Evolutionary conservation across 2,113 vertebrate genomes (phyloP).

Genomic region (Sminthopsis crassicaudata): DNA sequence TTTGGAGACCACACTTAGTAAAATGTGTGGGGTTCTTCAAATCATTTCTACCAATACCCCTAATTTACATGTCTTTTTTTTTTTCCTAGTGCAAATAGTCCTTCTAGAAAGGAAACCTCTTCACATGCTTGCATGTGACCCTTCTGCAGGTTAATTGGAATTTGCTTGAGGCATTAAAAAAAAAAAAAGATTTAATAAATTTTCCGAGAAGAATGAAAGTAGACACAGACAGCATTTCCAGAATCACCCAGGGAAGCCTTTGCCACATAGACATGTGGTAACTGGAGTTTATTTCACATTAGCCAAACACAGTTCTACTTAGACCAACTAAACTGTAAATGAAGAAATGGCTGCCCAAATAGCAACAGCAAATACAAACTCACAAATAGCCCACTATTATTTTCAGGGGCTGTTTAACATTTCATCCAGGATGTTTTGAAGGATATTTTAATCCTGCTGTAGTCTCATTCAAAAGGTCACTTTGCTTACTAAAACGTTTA

Average conservation of each 20-base stretch:
- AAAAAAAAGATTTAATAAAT: not conserved
- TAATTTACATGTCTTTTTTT: not conserved
- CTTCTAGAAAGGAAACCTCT: not conserved
- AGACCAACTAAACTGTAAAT: not conserved
- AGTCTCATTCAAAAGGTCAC: not conserved
- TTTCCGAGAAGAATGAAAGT: not conserved
- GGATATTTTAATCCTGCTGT: not conserved
- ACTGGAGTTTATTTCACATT: not conserved
- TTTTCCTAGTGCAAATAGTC: not conserved
- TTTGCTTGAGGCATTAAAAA: not conserved
- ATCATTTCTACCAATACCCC: fast-evolving
- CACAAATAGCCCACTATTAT: fast-evolving
- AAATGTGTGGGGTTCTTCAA: not conserved
- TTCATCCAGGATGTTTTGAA: not conserved
- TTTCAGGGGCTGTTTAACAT: not conserved
- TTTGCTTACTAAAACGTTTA: not conserved
- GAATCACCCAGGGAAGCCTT: not conserved
- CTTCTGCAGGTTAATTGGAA: not conserved
- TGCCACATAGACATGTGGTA: too few species aligned
- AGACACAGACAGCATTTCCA: not conserved
- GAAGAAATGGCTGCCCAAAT: not conserved
- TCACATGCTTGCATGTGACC: fast-evolving
- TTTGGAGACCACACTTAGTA: not conserved
- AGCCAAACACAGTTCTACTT: not conserved
- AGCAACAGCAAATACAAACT: not conserved